These are phyloP conservation scores for Napeogenes sylphis DNA, from an alignment of 2,888 invertebrate genomes.

Conservation along the genomic window DNA sequence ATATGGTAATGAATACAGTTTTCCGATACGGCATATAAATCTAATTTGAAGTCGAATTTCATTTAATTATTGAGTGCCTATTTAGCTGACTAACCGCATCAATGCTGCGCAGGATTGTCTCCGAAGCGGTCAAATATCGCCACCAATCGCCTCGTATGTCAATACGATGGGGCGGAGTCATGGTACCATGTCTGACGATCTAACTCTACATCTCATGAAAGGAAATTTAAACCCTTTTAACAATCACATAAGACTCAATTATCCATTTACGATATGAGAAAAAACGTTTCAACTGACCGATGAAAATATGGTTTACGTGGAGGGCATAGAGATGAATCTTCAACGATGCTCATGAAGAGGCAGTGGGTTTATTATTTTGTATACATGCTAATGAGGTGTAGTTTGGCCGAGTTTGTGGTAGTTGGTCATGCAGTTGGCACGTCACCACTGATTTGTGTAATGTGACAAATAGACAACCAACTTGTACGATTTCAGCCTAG, in stretches of 20 bases:
- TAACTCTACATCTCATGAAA: conserved; percentile 25
- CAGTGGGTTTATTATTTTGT: conserved; percentile 67
- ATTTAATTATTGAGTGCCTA: conserved; percentile 30
- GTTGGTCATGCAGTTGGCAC: conserved; percentile 73
- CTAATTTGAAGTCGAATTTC: conserved; percentile 25
- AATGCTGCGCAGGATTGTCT: conserved; percentile 69
- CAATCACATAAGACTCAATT: conserved; percentile 34
- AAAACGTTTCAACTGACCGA: conserved; percentile 31
- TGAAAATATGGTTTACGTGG: conserved; percentile 42
- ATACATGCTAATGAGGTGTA: conserved; percentile 70
- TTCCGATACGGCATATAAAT: conserved; percentile 26
- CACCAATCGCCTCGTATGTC: conserved; percentile 69
- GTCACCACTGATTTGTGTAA: conserved; percentile 65
- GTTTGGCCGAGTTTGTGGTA: conserved; percentile 70
- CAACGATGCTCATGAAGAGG: conserved; percentile 34
- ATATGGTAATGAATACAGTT: conserved; percentile 24
- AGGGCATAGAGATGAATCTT: conserved; percentile 42
- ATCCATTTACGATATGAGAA: conserved; percentile 27
- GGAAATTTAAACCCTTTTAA: conserved; percentile 37
- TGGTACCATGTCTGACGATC: conserved; percentile 36
- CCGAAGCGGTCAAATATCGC: conserved; percentile 44
- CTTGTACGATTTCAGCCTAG: conserved; percentile 19
- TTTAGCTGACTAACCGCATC: conserved; percentile 52
- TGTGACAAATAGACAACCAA: conserved; percentile 50
- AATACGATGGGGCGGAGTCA: conserved; percentile 63